Base-by-base conservation (phyloP, 1,140 invertebrate species). In the Hylyphantes graminicola region DNA sequence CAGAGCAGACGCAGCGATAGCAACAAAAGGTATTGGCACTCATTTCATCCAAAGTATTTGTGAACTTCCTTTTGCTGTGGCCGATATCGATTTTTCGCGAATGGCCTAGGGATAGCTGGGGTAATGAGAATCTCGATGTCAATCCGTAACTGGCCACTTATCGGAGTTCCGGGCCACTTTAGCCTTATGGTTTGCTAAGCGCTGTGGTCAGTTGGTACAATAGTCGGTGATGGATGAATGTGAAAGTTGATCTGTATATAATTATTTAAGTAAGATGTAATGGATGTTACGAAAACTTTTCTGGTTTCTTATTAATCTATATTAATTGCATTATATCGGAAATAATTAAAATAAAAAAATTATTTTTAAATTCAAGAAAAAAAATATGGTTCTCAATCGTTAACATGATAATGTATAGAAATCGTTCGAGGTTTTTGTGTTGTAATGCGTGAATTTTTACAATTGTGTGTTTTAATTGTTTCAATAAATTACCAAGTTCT, bases 101-200 rank as follows among this genome's bases (percentile, higher is more conserved):
- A 70, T 70, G 51, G 19, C 50, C 15, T 53, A 53, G 68, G 15
- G 68, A 8, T 70, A 6, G 54, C n/a, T 74, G 72, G 13, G n/a
- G 53, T 57, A 57, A 74, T 74, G 72, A 7, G 19, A 8, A 35
- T 15, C 54, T 59, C 17, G 53, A 48, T 74, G 72, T 55, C 72
- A 74, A 74, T 74, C 72, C 55, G 72, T 74, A 57, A 74, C 54
- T 74, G 12, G 54, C n/a, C 55, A 74, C 72, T 74, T 74, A 74
- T 74, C 72, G 72, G 59, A 74, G 72, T 74, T 74, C 72, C 6
- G 2, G 15, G 19, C 15, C 72, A 74, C 54, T 74, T 74, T 61
- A 55, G 72, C 53, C 72, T 74, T 74, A 74, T 74, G 72, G 72
- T 59, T 74, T 55, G 72, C 72, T 74, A 74, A 74, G 72, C 53